Evolutionary conservation across 1,140 invertebrate species (phyloP), one percentile per base, ranked within the genome.

Genomic region (Leptinotarsa undecemlineata): DNA sequence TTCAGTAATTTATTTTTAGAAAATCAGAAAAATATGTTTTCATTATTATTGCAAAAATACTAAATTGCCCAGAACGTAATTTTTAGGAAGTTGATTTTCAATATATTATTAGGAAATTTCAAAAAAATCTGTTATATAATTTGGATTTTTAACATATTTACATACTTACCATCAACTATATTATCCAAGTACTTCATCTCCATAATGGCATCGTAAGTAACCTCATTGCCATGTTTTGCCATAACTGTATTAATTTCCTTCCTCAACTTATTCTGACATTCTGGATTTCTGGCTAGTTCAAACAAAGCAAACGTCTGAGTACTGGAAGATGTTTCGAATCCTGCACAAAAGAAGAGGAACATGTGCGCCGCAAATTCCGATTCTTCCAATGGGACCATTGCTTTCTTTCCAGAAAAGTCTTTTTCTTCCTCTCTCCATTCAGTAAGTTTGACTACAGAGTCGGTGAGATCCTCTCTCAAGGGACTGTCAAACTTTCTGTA

Each of bases 121-220:
- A 33, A 8, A 33, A 33, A 33, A 26, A 0, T 8, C 26, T 33
- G 0, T 33, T 6, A 6, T 33, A 33, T 33, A 6, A 6, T 33
- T 8, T 33, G 26, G 6, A 33, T 33, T 33, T 33, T 33, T 1
- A 33, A 33, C 26, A 6, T 33, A 33, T 33, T 33, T 42, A 42
- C 11, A 33, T 11, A 75, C 48, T 83, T 76, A 82, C 91, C 91
- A 69, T 85, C 83, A 66, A 82, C 66, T 57, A 81, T 79, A 42
- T 75, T 74, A 11, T 81, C 76, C 61, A 79, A 71, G 66, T 81
- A 90, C 1, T 84, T 85, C 84, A 92, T 87, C 19, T 88, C 86
- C 21, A 85, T 82, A 3, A 92, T 75, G 19, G 86, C 85, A 20
- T 91, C 89, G 76, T 90, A 91, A 51, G 85, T 88, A 0, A 91